Evolutionary conservation across 2,113 vertebrate genomes (phyloP).

Genomic region (Felis catus): F.catus_Fca126_mat1.0 CM031425.1:7252001-7252500

Average conservation of each 20-base stretch:
- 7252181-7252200: background rate
- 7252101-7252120: background rate
- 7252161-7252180: background rate
- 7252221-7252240: background rate
- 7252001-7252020: background rate
- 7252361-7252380: background rate
- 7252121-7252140: background rate
- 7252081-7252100: background rate
- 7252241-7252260: background rate
- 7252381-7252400: background rate
- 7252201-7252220: too few species aligned
- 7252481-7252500: too few species aligned
- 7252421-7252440: background rate
- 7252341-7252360: background rate
- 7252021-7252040: background rate
- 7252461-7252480: too few species aligned
- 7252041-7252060: background rate
- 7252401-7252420: background rate
- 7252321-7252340: background rate
- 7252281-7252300: background rate
- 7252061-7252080: background rate
- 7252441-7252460: background rate
- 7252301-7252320: background rate
- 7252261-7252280: background rate
- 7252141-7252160: background rate